Evolutionary conservation across 2,113 vertebrate species (phyloP), one percentile per base, ranked within the genome.

Genomic region (Rhizomys pruinosus): DNA sequence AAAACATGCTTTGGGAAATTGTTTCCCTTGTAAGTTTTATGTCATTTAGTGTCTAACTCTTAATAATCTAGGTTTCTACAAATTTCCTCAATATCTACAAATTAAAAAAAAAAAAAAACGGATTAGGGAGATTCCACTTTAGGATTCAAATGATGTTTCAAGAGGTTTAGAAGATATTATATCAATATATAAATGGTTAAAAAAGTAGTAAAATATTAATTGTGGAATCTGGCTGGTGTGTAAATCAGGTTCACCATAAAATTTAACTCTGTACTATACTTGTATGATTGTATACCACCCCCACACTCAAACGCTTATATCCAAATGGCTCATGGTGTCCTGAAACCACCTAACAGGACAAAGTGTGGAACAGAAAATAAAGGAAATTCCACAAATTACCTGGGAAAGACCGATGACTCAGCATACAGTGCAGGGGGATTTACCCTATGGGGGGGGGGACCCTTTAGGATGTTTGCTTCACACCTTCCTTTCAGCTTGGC

Each of bases 131-230:
- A 79, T 71, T 77, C 71, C n/a, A 76, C 59, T 86, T 77, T 59
- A 72, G 4, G 82, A 74, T 84, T 90, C 86, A 93, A 92, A 90
- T 69, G 27, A 74, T 92, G 80, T 87, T 59, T 80, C 7, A 4
- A 55, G 15, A 84, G n/a, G 34, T 64, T 91, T 86, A 91, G 80
- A 84, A 93, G 82, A 61, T 32, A 80, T 61, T 55, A 77, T 2
- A 69, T 3, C 52, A 78, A 42, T 11, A 84, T 39, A 61, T 7
- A 81, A 4, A 68, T 44, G n/a, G 79, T 37, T 69, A 44, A 55
- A 61, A 81, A 77, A 71, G 25, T 68, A 13, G 4, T 66, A 89
- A 74, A 74, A 82, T 76, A 59, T 11, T 73, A 85, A 94, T 2
- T 64, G 3, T 74, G 42, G 34, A 91, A n/a, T 57, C 34, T 37